phyloP scores from a whole-genome alignment of 2,797 vertebrate species.

The Hydrocynus forskahlii region DNA sequence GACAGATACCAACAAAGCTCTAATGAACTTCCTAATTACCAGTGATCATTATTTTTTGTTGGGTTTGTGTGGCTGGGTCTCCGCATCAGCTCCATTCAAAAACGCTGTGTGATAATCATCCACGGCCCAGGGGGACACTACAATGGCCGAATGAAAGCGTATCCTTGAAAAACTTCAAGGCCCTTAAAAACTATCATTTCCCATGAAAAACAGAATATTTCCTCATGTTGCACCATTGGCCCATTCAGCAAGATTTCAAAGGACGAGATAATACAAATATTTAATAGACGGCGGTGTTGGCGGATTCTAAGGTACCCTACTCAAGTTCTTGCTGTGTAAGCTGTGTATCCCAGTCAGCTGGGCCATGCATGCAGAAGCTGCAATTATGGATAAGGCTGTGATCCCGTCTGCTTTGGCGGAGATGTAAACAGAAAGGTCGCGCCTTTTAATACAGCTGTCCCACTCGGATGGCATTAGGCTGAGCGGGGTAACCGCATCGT shows the following conservation, averaged over 20 bases:
- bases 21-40: constrained; percentile 63
- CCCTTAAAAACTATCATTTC: constrained; percentile 8
- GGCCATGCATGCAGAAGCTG: constrained; percentile 37
- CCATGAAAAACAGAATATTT: constrained; percentile 14
- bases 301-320: neutral
- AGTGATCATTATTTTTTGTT: constrained; percentile 11
- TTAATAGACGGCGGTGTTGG: constrained; percentile 14
- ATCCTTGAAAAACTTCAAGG: constrained; percentile 24
- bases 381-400: constrained; percentile 32
- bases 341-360: neutral
- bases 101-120: constrained; percentile 18
- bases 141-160: constrained; percentile 8
- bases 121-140: constrained; percentile 2
- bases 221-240: constrained; percentile 6
- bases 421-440: constrained; percentile 23
- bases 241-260: constrained; percentile 17
- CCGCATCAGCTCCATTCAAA: constrained; percentile 20
- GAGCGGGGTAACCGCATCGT: neutral
- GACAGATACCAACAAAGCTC: constrained; percentile 66
- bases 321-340: neutral
- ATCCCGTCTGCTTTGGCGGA: constrained; percentile 24
- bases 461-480: neutral
- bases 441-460: constrained; percentile 14
- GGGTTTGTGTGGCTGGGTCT: constrained; percentile 4
- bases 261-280: constrained; percentile 10